Percentiles rank a stretch among this genome's conserved stretches.
phyloP scores from a whole-genome alignment of 2,888 invertebrate species.

The Drosophila setosimentum region DNA sequence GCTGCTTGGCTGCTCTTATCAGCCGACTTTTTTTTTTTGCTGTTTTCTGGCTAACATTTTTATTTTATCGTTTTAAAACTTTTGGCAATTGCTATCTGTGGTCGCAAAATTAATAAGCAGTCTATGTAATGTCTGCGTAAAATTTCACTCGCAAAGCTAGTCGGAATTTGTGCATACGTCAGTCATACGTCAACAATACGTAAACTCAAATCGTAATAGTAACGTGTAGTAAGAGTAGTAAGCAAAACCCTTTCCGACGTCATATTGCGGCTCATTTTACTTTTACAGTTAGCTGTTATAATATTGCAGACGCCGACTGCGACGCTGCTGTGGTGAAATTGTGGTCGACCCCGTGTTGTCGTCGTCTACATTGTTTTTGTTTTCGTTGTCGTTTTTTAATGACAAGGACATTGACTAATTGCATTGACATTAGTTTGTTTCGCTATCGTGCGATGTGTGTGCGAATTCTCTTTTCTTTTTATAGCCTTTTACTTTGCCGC shows the following conservation, averaged over 20 bases:
- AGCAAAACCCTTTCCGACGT: constrained; percentile 47
- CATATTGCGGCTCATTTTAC: constrained; percentile 55
- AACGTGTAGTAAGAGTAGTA: constrained; percentile 22
- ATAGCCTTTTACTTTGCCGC: constrained; percentile 69
- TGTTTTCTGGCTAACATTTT: constrained; percentile 62
- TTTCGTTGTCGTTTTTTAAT: constrained; percentile 45
- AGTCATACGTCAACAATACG: constrained; percentile 7
- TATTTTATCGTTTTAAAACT: constrained; percentile 23
- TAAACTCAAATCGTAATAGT: constrained; percentile 27
- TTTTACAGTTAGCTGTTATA: constrained; percentile 67
- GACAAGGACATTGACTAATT: constrained; percentile 82
- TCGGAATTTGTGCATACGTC: background rate
- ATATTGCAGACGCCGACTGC: constrained; percentile 13
- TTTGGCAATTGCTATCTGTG: constrained; percentile 60
- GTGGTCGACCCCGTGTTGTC: constrained; percentile 49
- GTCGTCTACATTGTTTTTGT: constrained; percentile 8
- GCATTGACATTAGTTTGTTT: constrained; percentile 80
- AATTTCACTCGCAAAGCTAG: constrained; percentile 54
- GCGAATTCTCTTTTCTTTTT: constrained; percentile 66
- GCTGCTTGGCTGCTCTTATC: constrained; percentile 57
- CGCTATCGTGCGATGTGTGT: constrained; percentile 10
- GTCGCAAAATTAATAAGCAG: constrained; percentile 57
- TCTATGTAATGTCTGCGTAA: constrained; percentile 38
- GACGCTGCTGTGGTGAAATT: constrained; percentile 51
- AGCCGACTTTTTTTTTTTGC: constrained; percentile 45